Evolutionary conservation across 2,113 vertebrate species (phyloP), one percentile per base, ranked within the genome.

Genomic region (Phodopus roborovskii): DNA sequence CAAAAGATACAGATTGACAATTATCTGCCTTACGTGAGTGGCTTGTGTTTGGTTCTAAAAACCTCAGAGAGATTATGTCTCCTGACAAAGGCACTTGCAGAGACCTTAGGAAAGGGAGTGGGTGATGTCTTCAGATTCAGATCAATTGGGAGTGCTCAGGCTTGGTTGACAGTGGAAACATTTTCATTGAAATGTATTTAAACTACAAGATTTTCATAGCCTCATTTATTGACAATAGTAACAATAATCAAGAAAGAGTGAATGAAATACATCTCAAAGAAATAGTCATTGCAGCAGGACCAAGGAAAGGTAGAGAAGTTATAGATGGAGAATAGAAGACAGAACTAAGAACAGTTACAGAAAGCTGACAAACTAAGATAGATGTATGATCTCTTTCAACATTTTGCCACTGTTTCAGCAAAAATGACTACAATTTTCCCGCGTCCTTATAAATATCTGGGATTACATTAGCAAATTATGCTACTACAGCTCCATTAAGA

Each of bases 31-130:
- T 8, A 71, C 84, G 48, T 95, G 92, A 96, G 53, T 94, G 88
- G 94, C 24, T 93, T 96, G 85, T 92, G 85, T 92, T 95, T 94
- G 75, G 36, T 73, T 94, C 84, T 90, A 33, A 96, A 97, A 81
- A 84, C 75, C 88, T 95, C 42, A 90, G 33, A 16, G 68, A 93
- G 68, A 88, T 68, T 88, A 75, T n/a, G 96, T 50, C 84, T 86
- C 39, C 75, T 90, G 71, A 36, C 64, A 92, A 94, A 92, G 71
- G 73, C 11, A 45, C 36, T 74, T 68, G 19, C 30, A 73, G 39
- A 56, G 53, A 28, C 91, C 71, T 33, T 71, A 92, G 64, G 36
- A 82, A 66, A 50, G 50, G n/a, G n/a, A n/a, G n/a, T 20, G 26
- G 96, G 16, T 56, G 36, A 82, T 74, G 95, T 95, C 83, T 95